Percentiles rank a stretch among this genome's conserved stretches.
Conservation (phyloP, 1,140 invertebrate genomes). For the Sinonovacula constricta region DNA sequence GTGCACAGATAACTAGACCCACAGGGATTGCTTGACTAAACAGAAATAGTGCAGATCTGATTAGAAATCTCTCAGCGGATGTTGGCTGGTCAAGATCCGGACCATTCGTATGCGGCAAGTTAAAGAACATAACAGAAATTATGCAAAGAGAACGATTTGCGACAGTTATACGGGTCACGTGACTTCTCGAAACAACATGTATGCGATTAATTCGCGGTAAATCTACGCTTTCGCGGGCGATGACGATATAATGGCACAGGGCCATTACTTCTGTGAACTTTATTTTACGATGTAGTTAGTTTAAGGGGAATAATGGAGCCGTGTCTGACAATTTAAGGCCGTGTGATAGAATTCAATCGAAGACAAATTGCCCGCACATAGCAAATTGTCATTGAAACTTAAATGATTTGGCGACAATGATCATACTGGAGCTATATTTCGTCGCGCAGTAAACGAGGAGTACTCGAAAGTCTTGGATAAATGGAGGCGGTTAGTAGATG, state of each 20-base stretch:
- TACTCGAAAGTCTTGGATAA: no score
- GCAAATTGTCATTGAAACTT: conserved; percentile 44
- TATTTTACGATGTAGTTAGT: conserved; percentile 53
- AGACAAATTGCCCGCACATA: conserved; percentile 51
- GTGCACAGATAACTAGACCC: no score
- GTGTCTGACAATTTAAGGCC: conserved; percentile 44
- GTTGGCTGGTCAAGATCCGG: no score
- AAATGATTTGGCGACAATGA: conserved; percentile 37
- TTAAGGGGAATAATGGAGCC: conserved; percentile 38
- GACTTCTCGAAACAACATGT: conserved; percentile 36
- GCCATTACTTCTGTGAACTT: conserved; percentile 49
- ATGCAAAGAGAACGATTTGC: conserved; percentile 36
- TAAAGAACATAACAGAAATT: no score
- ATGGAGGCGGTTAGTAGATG: no score
- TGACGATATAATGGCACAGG: conserved; percentile 38
- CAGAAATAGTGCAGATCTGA: no score
- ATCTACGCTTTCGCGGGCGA: conserved; percentile 27
- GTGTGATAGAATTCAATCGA: conserved; percentile 48
- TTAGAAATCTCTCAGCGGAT: no score
- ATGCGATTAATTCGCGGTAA: conserved; percentile 41
- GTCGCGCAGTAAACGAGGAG: background rate
- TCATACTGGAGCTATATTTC: background rate
- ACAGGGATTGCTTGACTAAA: no score
- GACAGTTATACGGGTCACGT: conserved; percentile 35
- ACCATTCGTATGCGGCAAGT: no score